Percentiles rank a stretch among this genome's conserved stretches.
Conservation (phyloP, 2,797 vertebrate genomes). For the Pseudotriccus pelzelni region DNA sequence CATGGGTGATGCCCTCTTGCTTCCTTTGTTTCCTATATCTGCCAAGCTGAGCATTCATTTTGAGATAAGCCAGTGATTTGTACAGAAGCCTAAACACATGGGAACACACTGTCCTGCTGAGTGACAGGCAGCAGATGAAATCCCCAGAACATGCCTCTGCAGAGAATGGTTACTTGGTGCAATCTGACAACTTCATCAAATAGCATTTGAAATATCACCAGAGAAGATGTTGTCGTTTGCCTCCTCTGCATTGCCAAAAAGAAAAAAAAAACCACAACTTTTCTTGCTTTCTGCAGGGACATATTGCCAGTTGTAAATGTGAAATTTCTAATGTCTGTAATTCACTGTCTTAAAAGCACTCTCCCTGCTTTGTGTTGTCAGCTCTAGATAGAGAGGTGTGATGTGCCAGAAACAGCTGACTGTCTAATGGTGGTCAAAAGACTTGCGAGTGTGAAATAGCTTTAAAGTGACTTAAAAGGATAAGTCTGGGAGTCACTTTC, state of each 20-base stretch:
- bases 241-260: neutral
- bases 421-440: neutral
- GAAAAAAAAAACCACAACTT: neutral
- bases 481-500: neutral
- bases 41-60: neutral
- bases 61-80: neutral
- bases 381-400: neutral
- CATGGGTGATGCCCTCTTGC: neutral
- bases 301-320: neutral
- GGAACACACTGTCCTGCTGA: neutral
- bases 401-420: neutral
- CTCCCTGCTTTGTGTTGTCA: neutral
- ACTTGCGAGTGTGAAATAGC: neutral
- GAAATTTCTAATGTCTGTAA: neutral
- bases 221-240: neutral
- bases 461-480: neutral
- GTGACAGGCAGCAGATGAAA: neutral
- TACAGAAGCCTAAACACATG: neutral
- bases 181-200: constrained; percentile 28
- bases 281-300: neutral
- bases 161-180: neutral
- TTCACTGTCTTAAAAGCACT: neutral
- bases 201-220: neutral
- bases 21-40: neutral
- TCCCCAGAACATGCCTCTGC: neutral